These are phyloP conservation scores for Nannospalax galili DNA, from an alignment of 2,113 vertebrate genomes.

Conservation along the genomic window DNA sequence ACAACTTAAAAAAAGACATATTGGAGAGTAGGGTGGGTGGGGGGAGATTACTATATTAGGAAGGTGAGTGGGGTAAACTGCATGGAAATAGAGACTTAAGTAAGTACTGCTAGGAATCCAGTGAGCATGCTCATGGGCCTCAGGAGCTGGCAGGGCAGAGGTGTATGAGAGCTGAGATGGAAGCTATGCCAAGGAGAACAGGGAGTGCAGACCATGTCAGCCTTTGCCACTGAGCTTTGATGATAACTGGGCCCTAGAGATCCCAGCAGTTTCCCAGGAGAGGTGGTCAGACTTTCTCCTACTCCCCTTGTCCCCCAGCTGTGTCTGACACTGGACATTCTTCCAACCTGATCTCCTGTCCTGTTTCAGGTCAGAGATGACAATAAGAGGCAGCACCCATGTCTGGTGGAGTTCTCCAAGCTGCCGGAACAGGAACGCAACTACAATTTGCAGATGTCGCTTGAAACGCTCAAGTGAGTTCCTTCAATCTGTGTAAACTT, in stretches of 20 bases:
- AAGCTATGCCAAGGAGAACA: not conserved
- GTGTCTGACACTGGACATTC: not conserved
- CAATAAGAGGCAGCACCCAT: slow-evolving; percentile 97
- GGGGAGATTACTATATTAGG: not conserved
- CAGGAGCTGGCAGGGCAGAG: not conserved
- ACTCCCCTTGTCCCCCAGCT: fast-evolving
- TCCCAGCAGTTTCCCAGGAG: not conserved
- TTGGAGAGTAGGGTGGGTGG: too few species aligned
- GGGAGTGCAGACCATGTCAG: fast-evolving
- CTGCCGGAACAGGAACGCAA: slow-evolving; percentile 97
- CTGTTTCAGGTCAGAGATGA: slow-evolving; percentile 93
- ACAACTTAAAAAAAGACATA: not conserved
- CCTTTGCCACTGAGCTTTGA: not conserved
- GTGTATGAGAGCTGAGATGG: not conserved
- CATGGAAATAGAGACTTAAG: not conserved
- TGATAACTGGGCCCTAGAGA: fast-evolving
- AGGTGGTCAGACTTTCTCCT: not conserved
- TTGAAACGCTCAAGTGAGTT: slow-evolving; percentile 97
- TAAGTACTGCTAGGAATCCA: not conserved
- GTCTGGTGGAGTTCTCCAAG: slow-evolving; percentile 96
- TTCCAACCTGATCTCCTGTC: slow-evolving; percentile 20
- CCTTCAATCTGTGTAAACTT: not conserved
- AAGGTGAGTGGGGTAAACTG: not conserved
- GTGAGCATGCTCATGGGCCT: fast-evolving
- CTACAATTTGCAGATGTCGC: slow-evolving; percentile 98